A percentile compares a stretch with the other conserved stretches of the same genome.
Evolutionary conservation across 2,888 invertebrate species (phyloP).

Genomic region (Pristionchus arcanus): DNA sequence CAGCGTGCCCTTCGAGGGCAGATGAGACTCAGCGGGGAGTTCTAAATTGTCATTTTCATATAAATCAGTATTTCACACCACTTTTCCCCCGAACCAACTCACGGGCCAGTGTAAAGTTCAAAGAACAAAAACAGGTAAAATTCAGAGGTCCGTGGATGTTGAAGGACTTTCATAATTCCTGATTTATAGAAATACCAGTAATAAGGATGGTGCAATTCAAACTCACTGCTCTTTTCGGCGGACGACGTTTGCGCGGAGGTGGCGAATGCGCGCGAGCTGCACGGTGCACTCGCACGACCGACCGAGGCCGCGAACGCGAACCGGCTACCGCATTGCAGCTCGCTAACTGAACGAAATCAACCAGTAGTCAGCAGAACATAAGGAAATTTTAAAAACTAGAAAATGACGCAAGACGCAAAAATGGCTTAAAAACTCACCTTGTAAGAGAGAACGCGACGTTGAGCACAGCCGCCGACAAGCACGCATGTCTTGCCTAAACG

Average conservation of each 20-base stretch:
- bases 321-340: constrained; percentile 2
- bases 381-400: not conserved
- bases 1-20: constrained; percentile 65
- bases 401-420: not conserved
- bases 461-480: constrained; percentile 26
- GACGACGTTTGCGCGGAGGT: not conserved
- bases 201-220: not conserved
- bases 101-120: not conserved
- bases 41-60: not conserved
- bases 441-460: constrained; percentile 5
- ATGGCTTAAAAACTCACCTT: not conserved
- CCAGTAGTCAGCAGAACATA: not conserved
- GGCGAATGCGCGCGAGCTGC: constrained; percentile 15
- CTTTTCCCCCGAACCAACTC: too few species aligned
- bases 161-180: too few species aligned
- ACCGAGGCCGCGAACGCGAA: not conserved
- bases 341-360: not conserved
- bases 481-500: not conserved
- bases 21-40: constrained; percentile 19
- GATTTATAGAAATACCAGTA: not conserved
- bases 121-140: not conserved
- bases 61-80: not conserved
- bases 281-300: not conserved
- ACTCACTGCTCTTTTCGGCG: constrained; percentile 30
- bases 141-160: too few species aligned